Base-by-base conservation (phyloP, 2,888 invertebrate species). In the Megalurothrips usitatus region DNA sequence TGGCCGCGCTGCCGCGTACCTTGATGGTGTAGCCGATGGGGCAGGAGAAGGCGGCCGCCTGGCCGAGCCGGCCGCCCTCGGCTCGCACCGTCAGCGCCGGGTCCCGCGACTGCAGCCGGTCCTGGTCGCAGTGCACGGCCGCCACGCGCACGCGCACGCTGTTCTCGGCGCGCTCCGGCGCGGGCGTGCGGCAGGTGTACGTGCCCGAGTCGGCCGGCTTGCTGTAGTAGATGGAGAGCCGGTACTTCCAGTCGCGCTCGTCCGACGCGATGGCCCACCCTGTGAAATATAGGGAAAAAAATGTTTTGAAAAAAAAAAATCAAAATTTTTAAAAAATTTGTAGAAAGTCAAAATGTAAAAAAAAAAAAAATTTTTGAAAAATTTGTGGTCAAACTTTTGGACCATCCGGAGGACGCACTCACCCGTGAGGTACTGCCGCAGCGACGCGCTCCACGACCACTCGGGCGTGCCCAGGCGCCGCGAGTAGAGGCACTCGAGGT, bases 381-480 rank as follows among this genome's bases (percentile, higher is more conserved):
- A n/a, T n/a, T n/a, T n/a, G n/a, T n/a, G n/a, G n/a, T n/a, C n/a
- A n/a, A n/a, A n/a, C n/a, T n/a, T n/a, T n/a, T n/a, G n/a, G n/a
- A n/a, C n/a, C n/a, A n/a, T n/a, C n/a, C n/a, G n/a, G n/a, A n/a
- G n/a, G n/a, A n/a, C n/a, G n/a, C 81, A 84, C 86, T 87, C 86
- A 94, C 95, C 94, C 84, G 94, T 93, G 80, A 91, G 90, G 87
- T 95, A 94, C 86, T 93, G 92, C 84, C 94, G 92, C 85, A 92
- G 90, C 82, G 92, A 92, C 81, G 95, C 93, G 0, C 95, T 95
- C 95, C 96, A 96, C 80, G 92, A 93, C 96, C 96, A 96, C 85
- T 94, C 94, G 0, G 96, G 96, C 83, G 93, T 93, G 0, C 96
- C 96, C 28, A 93, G 88, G 26, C 91, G 89, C 58, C 94, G 89